Conservation (phyloP, 1,140 invertebrate species). For the Pseudomyrmex concolor region DNA sequence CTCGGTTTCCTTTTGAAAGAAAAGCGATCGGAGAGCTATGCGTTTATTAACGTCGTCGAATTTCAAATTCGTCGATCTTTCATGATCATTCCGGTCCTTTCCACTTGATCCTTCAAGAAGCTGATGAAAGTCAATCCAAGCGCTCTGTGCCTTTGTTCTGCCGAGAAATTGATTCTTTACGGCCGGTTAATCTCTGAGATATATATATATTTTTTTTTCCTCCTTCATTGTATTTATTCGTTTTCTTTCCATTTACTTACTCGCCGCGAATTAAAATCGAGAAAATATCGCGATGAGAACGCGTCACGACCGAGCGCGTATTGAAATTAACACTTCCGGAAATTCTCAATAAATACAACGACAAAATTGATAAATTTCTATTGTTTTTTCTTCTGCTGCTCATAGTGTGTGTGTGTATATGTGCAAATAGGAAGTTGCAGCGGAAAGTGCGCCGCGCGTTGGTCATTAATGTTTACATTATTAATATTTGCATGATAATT, state of each 20-base stretch:
- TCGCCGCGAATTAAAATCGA: neutral
- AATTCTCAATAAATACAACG: neutral
- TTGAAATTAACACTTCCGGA: neutral
- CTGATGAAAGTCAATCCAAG: slow-evolving; percentile 68
- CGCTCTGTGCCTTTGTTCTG: neutral
- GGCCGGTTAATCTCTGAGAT: slow-evolving; percentile 1
- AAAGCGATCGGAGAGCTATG: slow-evolving; percentile 41
- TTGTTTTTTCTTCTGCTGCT: neutral
- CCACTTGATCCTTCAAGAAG: neutral
- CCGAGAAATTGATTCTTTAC: slow-evolving; percentile 18
- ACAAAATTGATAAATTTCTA: slow-evolving; percentile 11
- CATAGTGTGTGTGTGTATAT: neutral
- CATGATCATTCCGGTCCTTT: slow-evolving; percentile 1
- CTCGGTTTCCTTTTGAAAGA: neutral
- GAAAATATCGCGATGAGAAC: neutral
- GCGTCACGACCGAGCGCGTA: too few species aligned
- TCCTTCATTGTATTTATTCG: neutral
- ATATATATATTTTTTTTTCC: neutral
- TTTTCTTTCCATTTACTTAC: neutral
- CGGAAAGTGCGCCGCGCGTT: neutral
- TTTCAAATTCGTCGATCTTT: slow-evolving; percentile 69
- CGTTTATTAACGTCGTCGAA: slow-evolving; percentile 64
- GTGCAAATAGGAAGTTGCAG: too few species aligned
- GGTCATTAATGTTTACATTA: slow-evolving; percentile 36
- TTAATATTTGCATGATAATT: slow-evolving; percentile 55